phyloP scores from a whole-genome alignment of 1,140 invertebrate species.

The Magallana gigas region DNA sequence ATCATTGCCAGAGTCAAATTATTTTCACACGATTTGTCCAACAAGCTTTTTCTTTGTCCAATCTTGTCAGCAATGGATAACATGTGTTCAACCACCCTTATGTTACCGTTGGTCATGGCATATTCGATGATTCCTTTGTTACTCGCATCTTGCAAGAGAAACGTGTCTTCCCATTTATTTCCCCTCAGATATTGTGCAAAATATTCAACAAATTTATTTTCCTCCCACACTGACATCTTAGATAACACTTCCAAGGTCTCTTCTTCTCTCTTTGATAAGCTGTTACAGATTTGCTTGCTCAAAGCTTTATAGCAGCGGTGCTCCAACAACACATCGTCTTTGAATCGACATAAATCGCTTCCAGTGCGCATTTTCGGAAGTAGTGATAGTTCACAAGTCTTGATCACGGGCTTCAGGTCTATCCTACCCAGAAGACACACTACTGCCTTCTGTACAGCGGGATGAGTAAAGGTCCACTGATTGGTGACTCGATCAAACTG shows the following conservation, averaged over 20 bases:
- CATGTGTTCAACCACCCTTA: not conserved
- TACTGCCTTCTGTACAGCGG: not conserved
- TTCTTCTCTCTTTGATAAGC: not conserved
- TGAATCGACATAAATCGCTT: not conserved
- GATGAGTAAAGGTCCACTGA: not conserved
- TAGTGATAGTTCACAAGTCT: not conserved
- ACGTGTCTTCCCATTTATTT: not conserved
- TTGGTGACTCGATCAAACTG: slow-evolving; percentile 1
- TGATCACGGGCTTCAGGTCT: slow-evolving; percentile 3
- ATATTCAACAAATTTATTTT: not conserved
- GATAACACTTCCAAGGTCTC: not conserved
- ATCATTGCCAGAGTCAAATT: not conserved
- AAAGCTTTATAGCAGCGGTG: not conserved
- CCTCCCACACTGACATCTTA: not conserved
- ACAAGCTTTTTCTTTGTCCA: not conserved
- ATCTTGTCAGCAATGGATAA: not conserved
- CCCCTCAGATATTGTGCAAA: not conserved
- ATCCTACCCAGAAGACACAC: not conserved
- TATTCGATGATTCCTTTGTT: not conserved
- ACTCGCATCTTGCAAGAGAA: not conserved
- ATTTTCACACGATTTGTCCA: not conserved
- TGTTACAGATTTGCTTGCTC: not conserved
- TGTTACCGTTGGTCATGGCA: not conserved
- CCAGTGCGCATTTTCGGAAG: slow-evolving; percentile 1
- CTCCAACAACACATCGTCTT: not conserved